Evolutionary conservation across 2,888 invertebrate species (phyloP).

Genomic region (Drosophila prostipennis): DNA sequence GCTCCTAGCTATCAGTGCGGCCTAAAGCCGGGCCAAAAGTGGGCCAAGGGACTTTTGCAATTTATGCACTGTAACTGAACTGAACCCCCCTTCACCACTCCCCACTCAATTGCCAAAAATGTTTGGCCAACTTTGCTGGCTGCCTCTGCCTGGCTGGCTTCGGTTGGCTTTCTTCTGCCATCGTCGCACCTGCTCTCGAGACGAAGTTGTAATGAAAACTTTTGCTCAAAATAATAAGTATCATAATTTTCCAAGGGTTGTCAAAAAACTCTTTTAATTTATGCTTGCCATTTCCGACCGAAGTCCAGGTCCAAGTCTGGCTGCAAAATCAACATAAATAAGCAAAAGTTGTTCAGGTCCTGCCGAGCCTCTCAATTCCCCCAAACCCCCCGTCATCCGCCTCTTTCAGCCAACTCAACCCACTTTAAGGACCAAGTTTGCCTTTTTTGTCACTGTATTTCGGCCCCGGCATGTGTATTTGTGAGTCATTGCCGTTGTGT

Average conservation of each 20-base stretch:
- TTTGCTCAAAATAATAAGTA: conserved; percentile 77
- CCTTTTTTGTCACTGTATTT: conserved; percentile 63
- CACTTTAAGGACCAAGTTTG: conserved; percentile 69
- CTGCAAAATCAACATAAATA: conserved; percentile 79
- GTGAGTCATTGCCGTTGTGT: conserved; percentile 53
- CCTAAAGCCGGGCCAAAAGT: conserved; percentile 42
- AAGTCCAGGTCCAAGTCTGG: conserved; percentile 61
- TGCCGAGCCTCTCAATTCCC: conserved; percentile 8
- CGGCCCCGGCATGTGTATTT: conserved; percentile 10
- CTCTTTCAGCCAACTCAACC: conserved; percentile 27
- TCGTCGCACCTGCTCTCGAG: conserved; percentile 40
- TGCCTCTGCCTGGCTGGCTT: conserved; percentile 12
- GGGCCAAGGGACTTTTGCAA: conserved; percentile 38
- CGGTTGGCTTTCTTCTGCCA: conserved; percentile 14
- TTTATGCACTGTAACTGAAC: conserved; percentile 35
- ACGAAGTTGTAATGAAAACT: conserved; percentile 63
- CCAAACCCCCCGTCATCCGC: neutral
- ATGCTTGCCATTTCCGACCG: conserved; percentile 75
- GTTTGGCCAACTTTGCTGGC: conserved; percentile 35
- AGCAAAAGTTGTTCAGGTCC: conserved; percentile 62
- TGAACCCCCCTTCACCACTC: neutral
- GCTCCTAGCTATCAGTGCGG: conserved; percentile 33
- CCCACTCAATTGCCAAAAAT: conserved; percentile 40
- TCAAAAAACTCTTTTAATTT: conserved; percentile 79
- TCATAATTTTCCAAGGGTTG: conserved; percentile 78